Evolutionary conservation across 2,113 vertebrate species (phyloP).

Genomic region (Corvus moneduloides): DNA sequence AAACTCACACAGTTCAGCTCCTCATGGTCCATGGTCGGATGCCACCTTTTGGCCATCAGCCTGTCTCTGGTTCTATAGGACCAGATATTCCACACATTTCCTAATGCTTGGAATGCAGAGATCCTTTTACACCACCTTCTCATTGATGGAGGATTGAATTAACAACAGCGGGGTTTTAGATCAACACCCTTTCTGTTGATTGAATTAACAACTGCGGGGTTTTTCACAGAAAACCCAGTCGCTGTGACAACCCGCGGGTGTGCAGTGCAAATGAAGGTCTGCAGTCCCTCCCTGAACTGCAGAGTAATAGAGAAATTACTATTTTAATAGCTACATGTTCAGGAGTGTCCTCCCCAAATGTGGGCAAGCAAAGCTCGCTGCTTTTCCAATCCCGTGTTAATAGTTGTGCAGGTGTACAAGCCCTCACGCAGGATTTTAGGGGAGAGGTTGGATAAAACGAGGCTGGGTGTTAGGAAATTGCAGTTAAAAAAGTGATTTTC

Average conservation of each 20-base stretch:
- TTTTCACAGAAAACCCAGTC: not conserved
- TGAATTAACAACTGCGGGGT: not conserved
- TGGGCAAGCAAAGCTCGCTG: not conserved
- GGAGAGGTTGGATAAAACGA: not conserved
- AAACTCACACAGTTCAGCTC: not conserved
- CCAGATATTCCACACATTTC: not conserved
- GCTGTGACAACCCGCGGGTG: fast-evolving
- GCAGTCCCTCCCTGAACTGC: not conserved
- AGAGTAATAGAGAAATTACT: not conserved
- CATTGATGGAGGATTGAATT: not conserved
- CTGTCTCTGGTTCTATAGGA: not conserved
- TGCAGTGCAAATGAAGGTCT: not conserved
- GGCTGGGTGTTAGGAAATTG: not conserved
- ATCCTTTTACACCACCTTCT: not conserved
- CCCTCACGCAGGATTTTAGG: not conserved
- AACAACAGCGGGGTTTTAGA: not conserved
- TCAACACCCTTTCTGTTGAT: no score
- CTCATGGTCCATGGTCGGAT: not conserved
- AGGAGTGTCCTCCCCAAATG: not conserved
- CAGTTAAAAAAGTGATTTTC: conserved; percentile 47
- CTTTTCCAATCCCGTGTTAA: not conserved
- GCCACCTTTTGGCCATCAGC: not conserved
- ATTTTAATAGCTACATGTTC: not conserved
- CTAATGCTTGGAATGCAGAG: not conserved
- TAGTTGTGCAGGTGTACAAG: not conserved